A percentile compares a stretch with the other conserved stretches of the same genome.
phyloP scores from a whole-genome alignment of 35 echinoderm and acorn worm species.

The Strongylocentrotus purpuratus region DNA sequence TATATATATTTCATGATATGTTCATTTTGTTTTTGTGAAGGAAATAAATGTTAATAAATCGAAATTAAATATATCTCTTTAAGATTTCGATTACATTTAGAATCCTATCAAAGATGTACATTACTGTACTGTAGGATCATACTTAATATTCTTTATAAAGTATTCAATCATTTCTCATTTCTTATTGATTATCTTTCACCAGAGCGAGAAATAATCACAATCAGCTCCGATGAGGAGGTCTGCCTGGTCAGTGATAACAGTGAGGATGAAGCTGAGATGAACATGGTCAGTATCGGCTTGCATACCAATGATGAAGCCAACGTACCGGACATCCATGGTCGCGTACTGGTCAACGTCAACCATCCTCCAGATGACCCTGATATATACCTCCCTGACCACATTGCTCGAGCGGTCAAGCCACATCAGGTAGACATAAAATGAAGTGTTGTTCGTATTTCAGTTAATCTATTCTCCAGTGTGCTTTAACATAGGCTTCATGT shows the following conservation, averaged over 20 bases:
- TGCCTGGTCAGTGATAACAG: conserved; percentile 72
- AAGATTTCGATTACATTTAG: not conserved
- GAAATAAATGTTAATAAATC: too few species aligned
- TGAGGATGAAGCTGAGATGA: conserved; percentile 60
- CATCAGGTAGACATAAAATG: conserved; percentile 70
- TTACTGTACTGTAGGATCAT: not conserved
- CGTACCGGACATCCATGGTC: conserved; percentile 65
- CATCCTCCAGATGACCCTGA: conserved; percentile 86
- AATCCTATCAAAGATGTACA: not conserved
- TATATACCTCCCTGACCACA: conserved; percentile 66
- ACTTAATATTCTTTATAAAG: not conserved
- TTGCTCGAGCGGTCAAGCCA: conserved; percentile 67
- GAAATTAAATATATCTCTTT: too few species aligned
- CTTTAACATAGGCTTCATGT: too few species aligned
- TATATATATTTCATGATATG: too few species aligned
- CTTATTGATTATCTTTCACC: not conserved
- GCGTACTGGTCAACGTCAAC: conserved; percentile 83
- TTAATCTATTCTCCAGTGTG: too few species aligned
- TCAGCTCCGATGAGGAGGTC: conserved; percentile 90
- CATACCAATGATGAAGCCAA: conserved; percentile 83
- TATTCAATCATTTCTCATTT: not conserved
- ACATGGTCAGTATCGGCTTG: conserved; percentile 63
- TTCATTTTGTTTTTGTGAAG: too few species aligned
- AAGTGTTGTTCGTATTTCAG: not conserved
- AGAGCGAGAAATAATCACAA: conserved; percentile 81